These are phyloP conservation scores for Drosophila sp. DNA, from an alignment of 1,140 invertebrate species.

Conservation along the genomic window DNA sequence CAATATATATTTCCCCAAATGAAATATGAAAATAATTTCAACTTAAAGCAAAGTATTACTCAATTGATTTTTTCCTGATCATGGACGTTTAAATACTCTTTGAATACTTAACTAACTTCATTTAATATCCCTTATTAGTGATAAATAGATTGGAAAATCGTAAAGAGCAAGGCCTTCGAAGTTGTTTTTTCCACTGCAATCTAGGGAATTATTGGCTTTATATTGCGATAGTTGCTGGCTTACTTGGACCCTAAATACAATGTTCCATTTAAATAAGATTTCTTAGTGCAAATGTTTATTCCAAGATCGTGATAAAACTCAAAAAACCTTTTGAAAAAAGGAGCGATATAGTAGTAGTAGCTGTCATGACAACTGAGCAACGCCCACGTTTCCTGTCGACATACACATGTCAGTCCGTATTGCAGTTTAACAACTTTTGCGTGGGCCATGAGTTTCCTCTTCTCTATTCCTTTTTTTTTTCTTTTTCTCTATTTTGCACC, in stretches of 20 bases:
- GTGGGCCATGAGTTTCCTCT: neutral
- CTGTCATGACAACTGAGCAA: conserved; percentile 37
- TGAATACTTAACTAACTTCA: no score
- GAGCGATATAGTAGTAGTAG: conserved; percentile 6
- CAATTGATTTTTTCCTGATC: no score
- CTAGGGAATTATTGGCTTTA: no score
- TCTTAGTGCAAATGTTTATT: no score
- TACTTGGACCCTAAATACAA: no score
- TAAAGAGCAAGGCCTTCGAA: no score
- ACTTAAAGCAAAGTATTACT: neutral
- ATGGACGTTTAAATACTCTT: no score
- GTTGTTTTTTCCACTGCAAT: no score
- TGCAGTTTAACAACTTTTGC: conserved; percentile 13
- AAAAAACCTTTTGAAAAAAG: neutral
- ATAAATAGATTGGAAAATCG: no score
- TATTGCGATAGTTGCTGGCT: no score
- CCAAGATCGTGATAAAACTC: neutral
- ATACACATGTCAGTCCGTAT: conserved; percentile 13
- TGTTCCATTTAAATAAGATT: no score
- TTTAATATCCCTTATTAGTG: no score
- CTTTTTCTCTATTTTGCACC: conserved; percentile 1
- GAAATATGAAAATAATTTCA: conserved; percentile 16
- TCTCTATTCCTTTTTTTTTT: neutral
- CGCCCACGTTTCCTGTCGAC: conserved; percentile 6
- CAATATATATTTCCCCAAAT: neutral